phyloP scores from a whole-genome alignment of 2,888 invertebrate species.

The Leptarthrus brevirostris region DNA sequence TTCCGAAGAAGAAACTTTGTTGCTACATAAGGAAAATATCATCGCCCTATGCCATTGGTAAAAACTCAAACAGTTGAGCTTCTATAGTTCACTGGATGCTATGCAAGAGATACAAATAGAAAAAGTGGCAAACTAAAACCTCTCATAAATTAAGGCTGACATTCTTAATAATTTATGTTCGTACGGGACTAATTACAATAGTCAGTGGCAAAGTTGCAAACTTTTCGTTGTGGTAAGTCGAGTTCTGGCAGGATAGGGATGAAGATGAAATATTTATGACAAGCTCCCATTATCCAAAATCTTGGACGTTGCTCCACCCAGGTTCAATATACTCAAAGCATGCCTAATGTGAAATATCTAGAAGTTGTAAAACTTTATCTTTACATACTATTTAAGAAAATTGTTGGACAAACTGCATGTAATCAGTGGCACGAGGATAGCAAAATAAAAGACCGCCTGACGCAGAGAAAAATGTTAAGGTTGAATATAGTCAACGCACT shows the following conservation, averaged over 20 bases:
- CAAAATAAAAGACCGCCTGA: background rate
- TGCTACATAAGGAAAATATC: constrained; percentile 45
- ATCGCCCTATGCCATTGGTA: constrained; percentile 23
- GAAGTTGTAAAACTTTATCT: constrained; percentile 42
- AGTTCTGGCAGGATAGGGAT: constrained; percentile 23
- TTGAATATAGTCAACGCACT: constrained; percentile 31
- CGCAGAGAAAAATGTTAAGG: background rate
- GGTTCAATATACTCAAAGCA: background rate
- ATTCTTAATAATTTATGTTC: constrained; percentile 46
- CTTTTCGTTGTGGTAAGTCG: constrained; percentile 54
- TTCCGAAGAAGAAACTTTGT: constrained; percentile 13
- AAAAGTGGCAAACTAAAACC: constrained; percentile 30
- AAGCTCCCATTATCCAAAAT: background rate
- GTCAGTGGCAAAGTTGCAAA: constrained; percentile 57
- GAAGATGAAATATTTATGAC: constrained; percentile 43
- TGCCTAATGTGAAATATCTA: background rate
- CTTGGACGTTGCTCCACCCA: background rate
- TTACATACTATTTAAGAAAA: constrained; percentile 37
- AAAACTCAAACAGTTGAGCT: constrained; percentile 7
- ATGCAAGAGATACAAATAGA: constrained; percentile 41
- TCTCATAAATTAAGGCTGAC: constrained; percentile 41
- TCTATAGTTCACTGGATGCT: constrained; percentile 15
- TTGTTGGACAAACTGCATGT: constrained; percentile 42
- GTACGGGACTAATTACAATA: constrained; percentile 58
- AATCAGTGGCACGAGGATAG: constrained; percentile 33